Base-by-base conservation (phyloP, 2,797 vertebrate species). In the Acomys russatus region DNA sequence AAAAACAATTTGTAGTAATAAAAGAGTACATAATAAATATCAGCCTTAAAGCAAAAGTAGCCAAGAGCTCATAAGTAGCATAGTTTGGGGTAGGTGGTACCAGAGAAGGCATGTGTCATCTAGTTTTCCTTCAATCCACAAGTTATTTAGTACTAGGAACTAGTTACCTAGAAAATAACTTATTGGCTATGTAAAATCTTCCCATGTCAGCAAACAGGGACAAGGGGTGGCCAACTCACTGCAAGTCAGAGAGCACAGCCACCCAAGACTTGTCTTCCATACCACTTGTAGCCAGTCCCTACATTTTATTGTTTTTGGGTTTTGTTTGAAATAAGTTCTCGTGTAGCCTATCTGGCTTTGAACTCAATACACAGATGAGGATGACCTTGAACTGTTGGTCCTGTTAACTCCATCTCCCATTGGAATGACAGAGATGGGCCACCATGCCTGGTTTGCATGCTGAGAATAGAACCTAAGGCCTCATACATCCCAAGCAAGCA, bases 1-100 rank as follows among this genome's bases (percentile, higher is more conserved):
- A 64, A 96, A 96, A 96, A 97, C 96, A 97, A 95, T 97, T 97
- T 96, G 33, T 28, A 96, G 90, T 80, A 63, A 83, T 88, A 44
- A 44, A 44, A 68, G 88, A 83, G 87, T 96, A 91, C 93, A 90
- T 64, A 88, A 68, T 9, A 92, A 85, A 74, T 68, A 82, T 56
- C 44, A 85, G 61, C 59, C 68, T 44, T 61, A 80, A 96, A 93
- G 38, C 88, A 96, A 95, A 92, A 35, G 92, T 74, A 18, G 92
- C 95, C 83, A 71, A 93, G 91, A 96, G 66, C 78, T 64, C 89
- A 83, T 33, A 95, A 97, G 94, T 64, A 64, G 20, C 20, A 22
- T 4, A 82, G 95, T 91, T 38, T 35, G 73, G 44, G 64, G 15
- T 61, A 12, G 6, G 70, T 76, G 30, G 91, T 93, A 84, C 38